Evolutionary conservation across 2,797 vertebrate species (phyloP), one percentile per base, ranked within the genome.

Genomic region (Sebastes vulpes): DNA sequence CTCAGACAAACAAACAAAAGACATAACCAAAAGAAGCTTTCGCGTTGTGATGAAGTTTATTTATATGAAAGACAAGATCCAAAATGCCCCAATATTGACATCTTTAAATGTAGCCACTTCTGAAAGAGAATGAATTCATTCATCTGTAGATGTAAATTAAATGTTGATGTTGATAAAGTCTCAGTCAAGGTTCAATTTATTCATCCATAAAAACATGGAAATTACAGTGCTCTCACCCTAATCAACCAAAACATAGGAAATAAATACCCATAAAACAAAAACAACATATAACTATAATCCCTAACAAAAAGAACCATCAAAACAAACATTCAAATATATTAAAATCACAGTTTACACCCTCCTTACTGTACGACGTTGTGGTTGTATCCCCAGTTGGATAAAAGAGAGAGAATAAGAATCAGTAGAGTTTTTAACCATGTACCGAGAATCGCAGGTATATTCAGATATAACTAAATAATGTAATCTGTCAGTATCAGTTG

Each of bases 1-100:
- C 72, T 78, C 29, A 69, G 57, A 64, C 60, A 64, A 90, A 81
- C 83, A 90, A 90, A 85, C 54, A 73, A 54, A 77, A 64, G 73
- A 70, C 32, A 32, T 32, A 18, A 60, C 26, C 48, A 57, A 12
- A 11, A 18, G 18, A 75, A 71, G 65, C 10, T 14, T 60, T 67
- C 35, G 9, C 52, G 18, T 25, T 69, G 16, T 64, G 28, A 25
- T 32, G 2, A 29, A 48, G 31, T 75, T 74, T 59, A 9, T 75
- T 74, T 59, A 9, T 18, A 11, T 54, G 64, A 72, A 77, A 48
- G 28, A 52, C 29, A 28, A n/a, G 26, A 65, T 58, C 6, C 7
- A 25, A 20, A 42, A 56, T 26, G 31, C 32, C 21, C 21, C 20
- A 72, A 20, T 14, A 2, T 20, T 10, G 7, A 64, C 6, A 54